Percentiles rank a stretch among this genome's conserved stretches.
phyloP scores from a whole-genome alignment of 2,888 invertebrate species.

The Marronus borbonicus region DNA sequence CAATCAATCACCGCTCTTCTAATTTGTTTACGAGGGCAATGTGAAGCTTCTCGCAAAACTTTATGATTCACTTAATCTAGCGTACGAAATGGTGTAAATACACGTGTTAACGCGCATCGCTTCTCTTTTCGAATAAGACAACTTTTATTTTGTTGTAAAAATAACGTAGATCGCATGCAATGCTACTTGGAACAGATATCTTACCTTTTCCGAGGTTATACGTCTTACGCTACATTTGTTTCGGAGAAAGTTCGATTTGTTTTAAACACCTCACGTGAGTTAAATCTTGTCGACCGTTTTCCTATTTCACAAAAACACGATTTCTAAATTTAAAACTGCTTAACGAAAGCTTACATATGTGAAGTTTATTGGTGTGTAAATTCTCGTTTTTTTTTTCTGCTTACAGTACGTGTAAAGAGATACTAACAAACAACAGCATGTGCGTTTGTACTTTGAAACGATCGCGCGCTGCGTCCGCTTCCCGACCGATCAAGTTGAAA shows the following conservation, averaged over 20 bases:
- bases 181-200: conserved; percentile 8
- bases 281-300: background rate
- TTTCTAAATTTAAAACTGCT: conserved; percentile 3
- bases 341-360: background rate
- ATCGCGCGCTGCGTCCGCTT: conserved; percentile 24
- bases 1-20: background rate
- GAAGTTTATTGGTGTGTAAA: background rate
- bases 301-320: conserved; percentile 12
- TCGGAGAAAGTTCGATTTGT: background rate
- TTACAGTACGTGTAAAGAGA: background rate
- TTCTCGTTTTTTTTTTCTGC: conserved; percentile 12
- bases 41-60: background rate
- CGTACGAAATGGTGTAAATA: background rate
- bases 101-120: too few relatives aligned
- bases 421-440: too few relatives aligned
- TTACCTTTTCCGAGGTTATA: conserved; percentile 27
- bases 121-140: background rate
- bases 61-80: background rate
- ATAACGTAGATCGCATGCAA: conserved; percentile 1
- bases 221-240: conserved; percentile 1
- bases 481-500: conserved; percentile 48
- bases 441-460: background rate
- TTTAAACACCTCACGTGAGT: conserved; percentile 28
- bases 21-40: background rate
- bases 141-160: background rate